Percentiles rank a stretch among this genome's conserved stretches.
Evolutionary conservation across 1,140 invertebrate genomes (phyloP).

Genomic region (Drepana arcuata): DNA sequence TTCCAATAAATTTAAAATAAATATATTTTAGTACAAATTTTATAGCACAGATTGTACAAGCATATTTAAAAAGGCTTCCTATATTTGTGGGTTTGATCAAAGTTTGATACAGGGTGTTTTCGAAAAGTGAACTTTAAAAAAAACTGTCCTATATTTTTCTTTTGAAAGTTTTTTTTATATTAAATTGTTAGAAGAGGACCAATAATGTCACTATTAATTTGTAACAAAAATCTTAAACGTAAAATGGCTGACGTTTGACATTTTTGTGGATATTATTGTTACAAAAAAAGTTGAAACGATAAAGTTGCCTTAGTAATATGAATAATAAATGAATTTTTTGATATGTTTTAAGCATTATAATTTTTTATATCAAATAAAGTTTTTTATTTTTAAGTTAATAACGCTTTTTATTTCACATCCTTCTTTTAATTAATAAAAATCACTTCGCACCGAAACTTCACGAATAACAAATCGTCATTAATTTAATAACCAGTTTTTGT

Average conservation of each 20-base stretch:
- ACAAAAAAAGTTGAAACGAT: constrained; percentile 24
- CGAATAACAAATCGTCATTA: too few species aligned
- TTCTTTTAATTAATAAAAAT: too few species aligned
- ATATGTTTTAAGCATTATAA: constrained; percentile 39
- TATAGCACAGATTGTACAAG: too few species aligned
- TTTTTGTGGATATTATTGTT: constrained; percentile 42
- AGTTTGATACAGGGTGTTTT: too few species aligned
- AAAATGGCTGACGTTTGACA: constrained; percentile 63
- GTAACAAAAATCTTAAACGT: constrained; percentile 54
- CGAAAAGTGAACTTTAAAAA: too few species aligned
- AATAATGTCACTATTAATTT: constrained; percentile 5
- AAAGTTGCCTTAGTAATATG: constrained; percentile 54
- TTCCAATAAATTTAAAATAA: constrained; percentile 25
- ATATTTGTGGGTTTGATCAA: too few species aligned
- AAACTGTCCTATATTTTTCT: neutral
- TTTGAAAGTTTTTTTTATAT: constrained; percentile 4
- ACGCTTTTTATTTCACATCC: constrained; percentile 11
- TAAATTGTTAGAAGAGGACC: constrained; percentile 8
- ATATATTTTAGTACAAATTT: constrained; percentile 12
- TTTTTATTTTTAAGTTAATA: constrained; percentile 59
- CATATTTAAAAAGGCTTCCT: too few species aligned
- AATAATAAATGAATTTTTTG: constrained; percentile 49
- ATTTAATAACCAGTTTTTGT: too few species aligned
- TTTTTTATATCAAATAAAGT: constrained; percentile 54
- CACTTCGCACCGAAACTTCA: too few species aligned